Evolutionary conservation across 1,140 invertebrate genomes (phyloP).

Genomic region (Adoxophyes honmai): DNA sequence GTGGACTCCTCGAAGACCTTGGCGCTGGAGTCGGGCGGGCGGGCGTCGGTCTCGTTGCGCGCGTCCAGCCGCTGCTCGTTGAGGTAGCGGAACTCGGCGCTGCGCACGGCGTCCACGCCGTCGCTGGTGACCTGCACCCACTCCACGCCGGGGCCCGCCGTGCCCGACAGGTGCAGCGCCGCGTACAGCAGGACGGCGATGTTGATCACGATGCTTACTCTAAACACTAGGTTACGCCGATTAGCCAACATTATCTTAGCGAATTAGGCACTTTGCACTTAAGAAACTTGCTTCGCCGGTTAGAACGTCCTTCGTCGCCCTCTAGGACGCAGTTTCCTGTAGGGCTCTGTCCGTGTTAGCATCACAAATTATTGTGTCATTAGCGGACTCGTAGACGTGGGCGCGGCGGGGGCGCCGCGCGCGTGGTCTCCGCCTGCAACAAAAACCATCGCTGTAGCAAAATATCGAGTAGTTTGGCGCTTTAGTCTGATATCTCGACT

Average conservation of each 20-base stretch:
- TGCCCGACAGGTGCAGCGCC: conserved; percentile 61
- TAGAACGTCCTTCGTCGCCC: conserved; percentile 72
- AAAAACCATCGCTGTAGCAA: conserved; percentile 20
- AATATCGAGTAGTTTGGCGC: too few relatives aligned
- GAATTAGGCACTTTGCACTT: conserved; percentile 65
- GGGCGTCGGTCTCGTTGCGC: conserved; percentile 45
- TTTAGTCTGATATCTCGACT: too few relatives aligned
- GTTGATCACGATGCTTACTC: conserved; percentile 85
- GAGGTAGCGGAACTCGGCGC: conserved; percentile 46
- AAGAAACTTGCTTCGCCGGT: conserved; percentile 40
- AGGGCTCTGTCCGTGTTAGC: conserved; percentile 64
- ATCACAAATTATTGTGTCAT: conserved; percentile 74
- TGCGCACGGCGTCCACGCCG: conserved; percentile 50
- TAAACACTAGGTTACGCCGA: conserved; percentile 84
- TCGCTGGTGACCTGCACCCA: conserved; percentile 55
- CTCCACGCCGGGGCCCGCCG: conserved; percentile 40
- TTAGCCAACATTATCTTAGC: conserved; percentile 65
- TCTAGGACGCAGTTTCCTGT: conserved; percentile 72
- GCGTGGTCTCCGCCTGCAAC: conserved; percentile 45
- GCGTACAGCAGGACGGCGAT: conserved; percentile 83
- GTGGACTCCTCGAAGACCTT: conserved; percentile 58
- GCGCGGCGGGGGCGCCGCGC: conserved; percentile 50
- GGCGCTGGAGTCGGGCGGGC: conserved; percentile 39
- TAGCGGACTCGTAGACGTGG: conserved; percentile 54
- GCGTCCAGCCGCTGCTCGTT: conserved; percentile 42